phyloP scores from a whole-genome alignment of 64 coral and sea anemone species.

The Dendronephthya gigantea region DNA sequence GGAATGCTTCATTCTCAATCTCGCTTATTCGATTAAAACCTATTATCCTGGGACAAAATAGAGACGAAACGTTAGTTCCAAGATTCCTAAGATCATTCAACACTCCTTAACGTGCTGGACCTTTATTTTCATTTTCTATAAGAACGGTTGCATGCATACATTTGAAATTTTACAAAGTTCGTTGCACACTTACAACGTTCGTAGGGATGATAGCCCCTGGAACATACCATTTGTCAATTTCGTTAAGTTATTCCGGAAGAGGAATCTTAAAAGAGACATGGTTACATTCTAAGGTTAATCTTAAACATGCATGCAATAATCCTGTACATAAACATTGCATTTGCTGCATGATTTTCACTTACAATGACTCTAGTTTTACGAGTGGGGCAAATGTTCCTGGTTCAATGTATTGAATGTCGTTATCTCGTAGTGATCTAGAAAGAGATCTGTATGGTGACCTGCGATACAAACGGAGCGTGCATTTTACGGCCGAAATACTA shows the following conservation, averaged over 20 bases:
- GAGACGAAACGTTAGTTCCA: too few relatives aligned
- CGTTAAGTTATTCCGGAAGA: background rate
- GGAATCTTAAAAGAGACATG: background rate
- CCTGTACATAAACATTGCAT: too few relatives aligned
- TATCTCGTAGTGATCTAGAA: background rate
- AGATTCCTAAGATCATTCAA: too few relatives aligned
- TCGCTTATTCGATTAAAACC: background rate
- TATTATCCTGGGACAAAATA: background rate
- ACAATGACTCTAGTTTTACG: background rate
- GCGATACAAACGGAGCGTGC: background rate
- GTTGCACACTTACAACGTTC: background rate
- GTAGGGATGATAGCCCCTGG: background rate
- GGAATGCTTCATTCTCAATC: background rate
- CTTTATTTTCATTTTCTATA: too few relatives aligned
- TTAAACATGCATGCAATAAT: too few relatives aligned
- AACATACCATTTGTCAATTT: background rate
- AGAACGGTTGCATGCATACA: background rate
- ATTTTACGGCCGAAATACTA: too few relatives aligned
- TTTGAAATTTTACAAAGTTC: background rate
- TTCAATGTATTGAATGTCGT: background rate
- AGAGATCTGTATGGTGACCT: too few relatives aligned
- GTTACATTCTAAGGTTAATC: too few relatives aligned
- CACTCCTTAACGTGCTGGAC: too few relatives aligned
- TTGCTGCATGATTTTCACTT: background rate
- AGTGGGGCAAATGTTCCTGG: background rate